Base-by-base conservation (phyloP, 2,888 invertebrate species). In the Drosophila meridionalis region DNA sequence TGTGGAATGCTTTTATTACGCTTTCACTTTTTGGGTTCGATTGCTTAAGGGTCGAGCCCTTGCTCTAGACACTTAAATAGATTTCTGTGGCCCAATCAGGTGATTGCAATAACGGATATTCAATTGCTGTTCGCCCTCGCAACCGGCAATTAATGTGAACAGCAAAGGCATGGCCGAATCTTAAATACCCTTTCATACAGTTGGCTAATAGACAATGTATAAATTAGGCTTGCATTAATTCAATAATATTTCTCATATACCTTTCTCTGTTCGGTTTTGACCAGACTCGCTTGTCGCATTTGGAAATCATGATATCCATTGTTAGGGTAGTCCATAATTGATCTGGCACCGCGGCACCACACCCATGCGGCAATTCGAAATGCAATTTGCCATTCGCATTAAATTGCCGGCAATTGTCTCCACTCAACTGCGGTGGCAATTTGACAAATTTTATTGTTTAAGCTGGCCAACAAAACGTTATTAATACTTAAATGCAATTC, bases 371-470 rank as follows among this genome's bases (percentile, higher is more conserved):
- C 82, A 84, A 72, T 77, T 78, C 69, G 59, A 79, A 87, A 62
- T 82, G 86, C 85, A 85, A 85, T 86, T 86, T 86, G 85, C 90
- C 85, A 90, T 61, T 82, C 75, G 90, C 86, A 82, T 74, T 86
- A 74, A 77, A 75, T 83, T 78, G 85, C 78, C 69, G 62, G 63
- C 82, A 82, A 69, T 71, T 73, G 76, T 63, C 72, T 68, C 47
- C 67, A 59, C 59, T 32, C 72, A 73, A 76, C 59, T 67, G 53
- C 90, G 73, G 87, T 88, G 87, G 87, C 90, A 87, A 87, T 76
- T 86, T 90, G 87, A 87, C 87, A 87, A 87, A 88, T 87, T 88
- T 89, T 79, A 87, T 87, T 87, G 89, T 83, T 87, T 76, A 78
- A 90, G 75, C 73, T 62, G 64, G 77, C 55, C 74, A 77, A 79